These are phyloP conservation scores for Catalaphyllia jardinei DNA, from an alignment of 64 coral and sea anemone genomes.

Conservation along the genomic window DNA sequence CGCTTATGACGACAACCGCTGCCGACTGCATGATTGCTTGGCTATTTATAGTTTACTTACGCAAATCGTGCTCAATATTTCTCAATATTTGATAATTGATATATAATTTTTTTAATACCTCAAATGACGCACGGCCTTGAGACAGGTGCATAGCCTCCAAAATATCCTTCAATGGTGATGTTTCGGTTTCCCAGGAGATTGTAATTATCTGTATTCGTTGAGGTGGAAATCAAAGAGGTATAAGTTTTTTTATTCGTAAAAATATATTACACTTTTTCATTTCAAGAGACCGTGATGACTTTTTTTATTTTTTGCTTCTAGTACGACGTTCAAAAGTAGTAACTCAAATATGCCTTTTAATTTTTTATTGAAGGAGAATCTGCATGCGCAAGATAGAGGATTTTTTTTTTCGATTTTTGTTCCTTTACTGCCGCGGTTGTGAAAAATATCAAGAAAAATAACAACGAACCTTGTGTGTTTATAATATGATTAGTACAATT, in stretches of 20 bases:
- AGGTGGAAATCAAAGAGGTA: neutral
- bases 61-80: too few species aligned
- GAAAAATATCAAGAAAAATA: too few species aligned
- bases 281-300: too few species aligned
- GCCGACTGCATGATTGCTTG: neutral
- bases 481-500: too few species aligned
- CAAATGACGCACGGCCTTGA: neutral
- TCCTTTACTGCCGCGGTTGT: too few species aligned
- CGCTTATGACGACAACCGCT: neutral
- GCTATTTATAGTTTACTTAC: neutral
- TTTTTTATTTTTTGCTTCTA: too few species aligned
- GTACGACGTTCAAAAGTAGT: too few species aligned
- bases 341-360: too few species aligned
- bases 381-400: too few species aligned
- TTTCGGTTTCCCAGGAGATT: constrained; percentile 27
- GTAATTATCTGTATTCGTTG: neutral
- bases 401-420: too few species aligned
- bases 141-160: neutral
- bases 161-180: neutral
- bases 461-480: too few species aligned
- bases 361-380: too few species aligned
- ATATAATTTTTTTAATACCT: neutral
- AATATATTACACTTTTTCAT: neutral
- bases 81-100: neutral
- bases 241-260: neutral